phyloP scores from a whole-genome alignment of 1,140 invertebrate species.

The Telenomus remus region DNA sequence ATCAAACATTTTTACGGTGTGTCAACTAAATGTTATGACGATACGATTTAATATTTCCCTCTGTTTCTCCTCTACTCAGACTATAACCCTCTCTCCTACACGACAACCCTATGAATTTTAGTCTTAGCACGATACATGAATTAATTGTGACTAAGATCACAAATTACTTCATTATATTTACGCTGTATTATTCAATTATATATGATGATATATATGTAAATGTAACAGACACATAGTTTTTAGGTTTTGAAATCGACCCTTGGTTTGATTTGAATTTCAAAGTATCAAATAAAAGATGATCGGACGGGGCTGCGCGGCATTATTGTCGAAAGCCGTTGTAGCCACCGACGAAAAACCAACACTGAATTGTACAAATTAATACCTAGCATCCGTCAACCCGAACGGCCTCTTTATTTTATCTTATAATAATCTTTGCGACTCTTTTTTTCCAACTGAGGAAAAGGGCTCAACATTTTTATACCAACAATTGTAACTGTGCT shows the following conservation, averaged over 20 bases:
- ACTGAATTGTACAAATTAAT: constrained; percentile 35
- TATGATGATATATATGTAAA: constrained; percentile 22
- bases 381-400: constrained; percentile 11
- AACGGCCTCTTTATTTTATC: not conserved
- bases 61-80: constrained; percentile 1
- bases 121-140: constrained; percentile 27
- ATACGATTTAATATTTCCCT: not conserved
- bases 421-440: constrained; percentile 1
- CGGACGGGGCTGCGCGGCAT: constrained; percentile 2
- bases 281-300: constrained; percentile 25
- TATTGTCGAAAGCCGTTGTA: constrained; percentile 5
- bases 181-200: constrained; percentile 24
- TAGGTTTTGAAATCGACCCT: constrained; percentile 28
- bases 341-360: constrained; percentile 13
- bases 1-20: constrained; percentile 23
- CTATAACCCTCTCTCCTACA: not conserved
- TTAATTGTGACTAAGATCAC: constrained; percentile 14
- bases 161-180: constrained; percentile 28
- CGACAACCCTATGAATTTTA: constrained; percentile 10
- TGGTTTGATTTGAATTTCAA: constrained; percentile 32
- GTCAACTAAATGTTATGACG: constrained; percentile 16
- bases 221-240: constrained; percentile 31
- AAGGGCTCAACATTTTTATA: not conserved
- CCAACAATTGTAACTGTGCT: no score
- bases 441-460: not conserved